Evolutionary conservation across 2,888 invertebrate genomes (phyloP).

Genomic region (Nomada ruficornis): DNA sequence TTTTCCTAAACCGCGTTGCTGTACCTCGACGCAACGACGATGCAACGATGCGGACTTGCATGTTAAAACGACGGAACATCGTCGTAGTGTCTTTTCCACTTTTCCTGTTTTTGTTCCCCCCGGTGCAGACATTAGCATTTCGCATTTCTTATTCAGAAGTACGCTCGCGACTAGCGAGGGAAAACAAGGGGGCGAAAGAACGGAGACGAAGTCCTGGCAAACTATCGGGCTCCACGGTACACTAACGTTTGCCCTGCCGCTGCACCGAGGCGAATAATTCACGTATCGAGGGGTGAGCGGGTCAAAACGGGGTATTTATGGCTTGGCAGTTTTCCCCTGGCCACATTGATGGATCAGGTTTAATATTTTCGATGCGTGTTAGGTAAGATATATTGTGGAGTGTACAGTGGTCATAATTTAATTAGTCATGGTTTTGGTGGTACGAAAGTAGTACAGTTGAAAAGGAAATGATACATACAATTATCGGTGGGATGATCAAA

Average conservation of each 20-base stretch:
- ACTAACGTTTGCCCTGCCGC: background rate
- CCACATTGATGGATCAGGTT: no score
- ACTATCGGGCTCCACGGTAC: background rate
- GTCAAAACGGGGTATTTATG: no score
- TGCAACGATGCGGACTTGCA: no score
- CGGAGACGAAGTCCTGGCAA: background rate
- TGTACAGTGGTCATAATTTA: no score
- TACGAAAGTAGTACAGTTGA: no score
- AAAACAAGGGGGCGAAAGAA: background rate
- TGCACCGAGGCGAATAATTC: background rate
- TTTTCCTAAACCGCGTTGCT: constrained; percentile 6
- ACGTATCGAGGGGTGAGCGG: no score
- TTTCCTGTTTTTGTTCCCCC: background rate
- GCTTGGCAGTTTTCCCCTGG: no score
- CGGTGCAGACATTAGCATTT: background rate
- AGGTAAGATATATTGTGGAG: no score
- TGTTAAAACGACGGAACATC: background rate
- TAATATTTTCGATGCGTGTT: no score
- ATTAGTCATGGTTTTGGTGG: no score
- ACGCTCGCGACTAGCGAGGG: background rate
- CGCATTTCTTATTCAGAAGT: background rate
- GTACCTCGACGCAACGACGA: background rate
- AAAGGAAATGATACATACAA: no score
- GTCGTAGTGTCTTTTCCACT: background rate
- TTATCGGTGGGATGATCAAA: no score